phyloP scores from a whole-genome alignment of 2,113 vertebrate genomes.

The Eurypyga helias region DNA sequence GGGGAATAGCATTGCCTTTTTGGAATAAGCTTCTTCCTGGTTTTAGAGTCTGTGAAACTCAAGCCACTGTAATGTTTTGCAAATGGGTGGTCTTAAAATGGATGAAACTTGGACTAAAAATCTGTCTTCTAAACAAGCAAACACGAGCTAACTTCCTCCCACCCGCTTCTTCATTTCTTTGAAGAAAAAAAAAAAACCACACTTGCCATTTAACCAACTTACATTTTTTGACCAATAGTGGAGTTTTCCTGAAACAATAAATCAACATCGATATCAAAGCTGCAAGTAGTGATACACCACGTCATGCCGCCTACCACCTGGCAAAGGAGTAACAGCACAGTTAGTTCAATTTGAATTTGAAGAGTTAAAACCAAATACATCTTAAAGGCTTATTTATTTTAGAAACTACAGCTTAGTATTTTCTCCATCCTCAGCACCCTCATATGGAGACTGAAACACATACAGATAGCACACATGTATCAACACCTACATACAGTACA shows the following conservation, averaged over 20 bases:
- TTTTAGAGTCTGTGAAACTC: background rate
- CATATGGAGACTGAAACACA: background rate
- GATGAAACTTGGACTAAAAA: background rate
- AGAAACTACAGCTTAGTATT: background rate
- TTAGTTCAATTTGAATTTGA: background rate
- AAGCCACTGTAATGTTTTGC: background rate
- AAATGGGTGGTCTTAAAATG: background rate
- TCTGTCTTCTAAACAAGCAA: background rate
- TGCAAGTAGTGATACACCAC: slow-evolving; percentile 98
- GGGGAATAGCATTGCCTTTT: background rate
- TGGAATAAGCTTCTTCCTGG: background rate
- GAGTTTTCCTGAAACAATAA: slow-evolving; percentile 98
- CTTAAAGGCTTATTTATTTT: background rate
- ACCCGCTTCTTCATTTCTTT: accelerated
- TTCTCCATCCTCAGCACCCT: background rate
- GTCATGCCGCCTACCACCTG: slow-evolving; percentile 99
- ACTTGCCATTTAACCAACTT: slow-evolving; percentile 54
- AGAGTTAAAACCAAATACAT: background rate
- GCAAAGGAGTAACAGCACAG: background rate
- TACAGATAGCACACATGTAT: background rate
- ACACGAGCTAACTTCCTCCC: background rate
- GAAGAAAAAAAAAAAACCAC: background rate
- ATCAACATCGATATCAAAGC: slow-evolving; percentile 94
- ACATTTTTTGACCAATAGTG: slow-evolving; percentile 99
- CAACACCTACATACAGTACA: background rate